Percentiles rank a stretch among this genome's conserved stretches.
Evolutionary conservation across 1,140 invertebrate genomes (phyloP).

Genomic region (Pentalonia nigronervosa): DNA sequence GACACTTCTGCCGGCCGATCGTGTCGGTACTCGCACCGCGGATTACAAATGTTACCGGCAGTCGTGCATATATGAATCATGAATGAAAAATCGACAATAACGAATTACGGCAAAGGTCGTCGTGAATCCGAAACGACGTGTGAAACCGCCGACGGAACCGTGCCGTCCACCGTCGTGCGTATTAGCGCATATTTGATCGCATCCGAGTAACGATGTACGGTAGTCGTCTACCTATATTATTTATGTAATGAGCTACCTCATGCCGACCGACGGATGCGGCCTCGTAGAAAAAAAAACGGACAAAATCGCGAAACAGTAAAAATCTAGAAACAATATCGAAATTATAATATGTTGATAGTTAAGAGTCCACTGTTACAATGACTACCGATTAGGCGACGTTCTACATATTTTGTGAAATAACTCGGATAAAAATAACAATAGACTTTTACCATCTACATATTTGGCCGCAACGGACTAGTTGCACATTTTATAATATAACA

Average conservation of each 20-base stretch:
- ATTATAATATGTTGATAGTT: neutral
- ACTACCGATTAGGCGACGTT: too few species aligned
- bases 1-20: neutral
- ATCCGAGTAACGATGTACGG: too few species aligned
- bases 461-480: neutral
- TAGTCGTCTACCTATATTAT: too few species aligned
- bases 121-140: neutral
- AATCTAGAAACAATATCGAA: too few species aligned
- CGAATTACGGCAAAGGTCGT: neutral
- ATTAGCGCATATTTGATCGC: too few species aligned
- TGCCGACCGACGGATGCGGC: too few species aligned
- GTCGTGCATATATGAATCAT: neutral
- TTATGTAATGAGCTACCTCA: too few species aligned
- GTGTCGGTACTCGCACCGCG: neutral
- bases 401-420: too few species aligned
- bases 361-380: neutral
- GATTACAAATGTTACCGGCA: neutral
- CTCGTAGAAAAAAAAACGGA: too few species aligned
- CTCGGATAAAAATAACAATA: too few species aligned
- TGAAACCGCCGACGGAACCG: neutral
- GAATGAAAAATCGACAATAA: neutral
- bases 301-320: too few species aligned
- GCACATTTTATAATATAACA: too few species aligned
- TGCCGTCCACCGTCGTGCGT: neutral
- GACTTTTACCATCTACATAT: neutral